Evolutionary conservation across 1,140 invertebrate genomes (phyloP).

Genomic region (Stegodyphus mimosarum): DNA sequence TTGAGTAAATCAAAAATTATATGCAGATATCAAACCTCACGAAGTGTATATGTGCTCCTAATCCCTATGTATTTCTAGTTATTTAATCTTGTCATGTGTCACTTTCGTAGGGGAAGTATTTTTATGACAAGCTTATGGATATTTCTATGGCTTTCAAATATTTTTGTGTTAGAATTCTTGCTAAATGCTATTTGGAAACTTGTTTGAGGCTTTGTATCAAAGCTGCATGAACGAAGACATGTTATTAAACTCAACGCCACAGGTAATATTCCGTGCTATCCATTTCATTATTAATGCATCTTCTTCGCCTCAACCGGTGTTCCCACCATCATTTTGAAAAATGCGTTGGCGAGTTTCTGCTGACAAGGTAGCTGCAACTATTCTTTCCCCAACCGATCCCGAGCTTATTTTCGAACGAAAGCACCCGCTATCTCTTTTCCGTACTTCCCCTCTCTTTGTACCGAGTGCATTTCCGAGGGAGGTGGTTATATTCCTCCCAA

Average conservation of each 20-base stretch:
- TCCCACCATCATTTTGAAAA: conserved; percentile 26
- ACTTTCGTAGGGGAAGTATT: no score
- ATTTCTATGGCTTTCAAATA: no score
- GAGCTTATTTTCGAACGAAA: conserved; percentile 11
- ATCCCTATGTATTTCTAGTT: no score
- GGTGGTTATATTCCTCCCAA: neutral
- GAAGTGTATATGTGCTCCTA: no score
- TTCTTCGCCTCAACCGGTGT: conserved; percentile 4
- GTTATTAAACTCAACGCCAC: no score
- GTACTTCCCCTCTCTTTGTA: neutral
- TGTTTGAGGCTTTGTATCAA: neutral
- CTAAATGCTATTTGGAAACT: conserved; percentile 70
- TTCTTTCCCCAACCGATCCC: neutral
- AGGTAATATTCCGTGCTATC: neutral
- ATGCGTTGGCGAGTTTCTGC: conserved; percentile 1
- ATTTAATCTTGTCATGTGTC: no score
- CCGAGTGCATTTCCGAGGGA: conserved; percentile 6
- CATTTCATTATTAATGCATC: conserved; percentile 47
- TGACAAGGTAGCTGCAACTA: conserved; percentile 47
- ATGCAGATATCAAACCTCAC: no score
- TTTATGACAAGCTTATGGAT: no score
- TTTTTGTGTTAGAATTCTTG: neutral
- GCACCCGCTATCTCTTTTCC: conserved; percentile 9
- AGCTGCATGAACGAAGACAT: no score
- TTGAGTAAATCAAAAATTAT: no score